Conservation (phyloP, 2,797 vertebrate genomes). For the Lepus oiostolus region DNA sequence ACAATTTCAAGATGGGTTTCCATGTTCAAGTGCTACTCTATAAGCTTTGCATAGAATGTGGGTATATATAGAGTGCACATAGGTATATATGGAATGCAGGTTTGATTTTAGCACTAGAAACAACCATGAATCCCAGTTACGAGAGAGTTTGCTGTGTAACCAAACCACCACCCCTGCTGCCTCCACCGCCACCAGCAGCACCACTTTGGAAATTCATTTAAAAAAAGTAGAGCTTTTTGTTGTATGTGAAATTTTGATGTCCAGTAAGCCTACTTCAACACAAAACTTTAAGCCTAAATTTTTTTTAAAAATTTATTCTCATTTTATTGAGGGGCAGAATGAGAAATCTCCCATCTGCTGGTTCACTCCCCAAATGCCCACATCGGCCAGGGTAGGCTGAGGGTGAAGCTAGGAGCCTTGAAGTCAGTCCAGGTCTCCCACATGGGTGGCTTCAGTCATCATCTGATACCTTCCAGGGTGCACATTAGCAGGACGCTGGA, state of each 20-base stretch:
- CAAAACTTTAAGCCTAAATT: neutral
- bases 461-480: too few species aligned
- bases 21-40: slow-evolving; percentile 34
- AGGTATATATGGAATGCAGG: too few species aligned
- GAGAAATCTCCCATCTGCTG: too few species aligned
- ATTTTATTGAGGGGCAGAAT: too few species aligned
- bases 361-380: too few species aligned
- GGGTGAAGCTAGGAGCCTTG: too few species aligned
- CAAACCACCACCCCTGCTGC: neutral
- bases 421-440: too few species aligned
- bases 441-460: too few species aligned
- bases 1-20: neutral
- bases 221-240: neutral
- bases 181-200: neutral
- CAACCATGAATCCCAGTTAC: neutral
- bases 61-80: neutral
- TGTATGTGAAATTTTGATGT: slow-evolving; percentile 12
- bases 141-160: neutral
- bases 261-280: neutral
- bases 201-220: neutral
- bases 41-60: neutral
- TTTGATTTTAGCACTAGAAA: neutral
- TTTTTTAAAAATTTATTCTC: too few species aligned
- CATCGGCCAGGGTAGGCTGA: too few species aligned
- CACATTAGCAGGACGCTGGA: too few species aligned